Evolutionary conservation across 2,888 invertebrate species (phyloP).

Genomic region (Drepanosiphum platanoidis): DNA sequence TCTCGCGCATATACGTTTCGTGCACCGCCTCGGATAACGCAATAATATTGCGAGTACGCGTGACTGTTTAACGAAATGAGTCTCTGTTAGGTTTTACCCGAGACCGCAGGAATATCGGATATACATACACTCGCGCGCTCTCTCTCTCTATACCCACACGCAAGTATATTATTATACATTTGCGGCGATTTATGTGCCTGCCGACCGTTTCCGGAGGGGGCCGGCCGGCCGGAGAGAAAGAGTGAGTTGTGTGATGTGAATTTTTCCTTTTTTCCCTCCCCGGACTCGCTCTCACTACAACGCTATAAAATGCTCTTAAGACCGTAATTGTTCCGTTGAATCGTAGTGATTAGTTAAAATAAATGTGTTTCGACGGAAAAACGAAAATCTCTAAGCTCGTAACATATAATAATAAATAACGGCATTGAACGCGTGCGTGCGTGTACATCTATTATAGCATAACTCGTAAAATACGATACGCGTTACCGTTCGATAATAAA

Average conservation of each 20-base stretch:
- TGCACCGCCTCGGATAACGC: not conserved
- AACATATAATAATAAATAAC: not conserved
- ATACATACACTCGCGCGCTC: not conserved
- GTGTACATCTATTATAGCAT: too few species aligned
- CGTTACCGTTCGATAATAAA: not conserved
- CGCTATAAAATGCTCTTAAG: not conserved
- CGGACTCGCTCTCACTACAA: not conserved
- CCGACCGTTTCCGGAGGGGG: not conserved
- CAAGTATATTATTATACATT: slow-evolving; percentile 9
- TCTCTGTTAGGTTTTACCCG: not conserved
- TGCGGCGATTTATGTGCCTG: not conserved
- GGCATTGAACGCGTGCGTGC: not conserved
- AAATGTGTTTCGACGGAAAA: not conserved
- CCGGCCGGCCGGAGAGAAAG: not conserved
- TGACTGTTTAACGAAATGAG: slow-evolving; percentile 44
- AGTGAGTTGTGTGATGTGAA: not conserved
- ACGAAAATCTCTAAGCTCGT: not conserved
- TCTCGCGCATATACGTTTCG: not conserved
- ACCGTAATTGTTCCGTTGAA: not conserved
- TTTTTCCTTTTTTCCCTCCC: not conserved
- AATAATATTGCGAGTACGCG: slow-evolving; percentile 37
- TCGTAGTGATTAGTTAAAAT: not conserved
- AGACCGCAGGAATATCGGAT: not conserved
- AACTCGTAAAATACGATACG: not conserved
- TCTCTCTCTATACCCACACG: not conserved